Evolutionary conservation across 2,113 vertebrate species (phyloP).

Genomic region (Rhizomys pruinosus): DNA sequence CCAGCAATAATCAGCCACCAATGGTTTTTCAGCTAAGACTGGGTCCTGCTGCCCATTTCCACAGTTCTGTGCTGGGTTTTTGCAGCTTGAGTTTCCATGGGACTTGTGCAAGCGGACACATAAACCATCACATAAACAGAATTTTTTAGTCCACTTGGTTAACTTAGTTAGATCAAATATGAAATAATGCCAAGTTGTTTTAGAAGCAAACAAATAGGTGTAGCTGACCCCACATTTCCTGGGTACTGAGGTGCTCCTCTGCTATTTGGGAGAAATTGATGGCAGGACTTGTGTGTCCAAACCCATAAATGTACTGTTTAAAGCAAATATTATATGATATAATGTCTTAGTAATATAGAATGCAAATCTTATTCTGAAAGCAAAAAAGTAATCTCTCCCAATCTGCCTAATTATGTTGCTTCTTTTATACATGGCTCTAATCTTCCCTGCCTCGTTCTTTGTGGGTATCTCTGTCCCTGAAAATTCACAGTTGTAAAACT

Average conservation of each 20-base stretch:
- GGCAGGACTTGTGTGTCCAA: background rate
- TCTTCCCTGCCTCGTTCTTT: background rate
- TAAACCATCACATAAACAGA: no score
- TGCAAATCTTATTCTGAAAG: conserved; percentile 26
- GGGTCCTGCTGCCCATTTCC: no score
- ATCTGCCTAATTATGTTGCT: background rate
- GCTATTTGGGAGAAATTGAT: conserved; percentile 27
- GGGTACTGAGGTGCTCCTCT: background rate
- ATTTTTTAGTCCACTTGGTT: conserved; percentile 40
- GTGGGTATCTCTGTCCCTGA: background rate
- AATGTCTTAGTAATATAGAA: background rate
- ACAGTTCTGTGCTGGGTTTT: no score
- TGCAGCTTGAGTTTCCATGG: no score
- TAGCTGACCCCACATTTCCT: conserved; percentile 26
- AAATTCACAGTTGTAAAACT: background rate
- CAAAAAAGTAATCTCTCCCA: background rate
- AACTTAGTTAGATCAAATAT: conserved; percentile 52
- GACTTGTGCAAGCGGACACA: no score
- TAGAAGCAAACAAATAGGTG: conserved; percentile 43
- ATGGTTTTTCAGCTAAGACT: no score
- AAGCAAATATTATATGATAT: background rate
- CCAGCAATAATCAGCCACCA: no score
- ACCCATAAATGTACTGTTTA: conserved; percentile 1
- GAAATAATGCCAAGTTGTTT: conserved; percentile 53
- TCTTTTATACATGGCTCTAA: background rate